A percentile compares a stretch with the other conserved stretches of the same genome.
Conservation (phyloP, 1,140 invertebrate species). For the Achroia grisella region DNA sequence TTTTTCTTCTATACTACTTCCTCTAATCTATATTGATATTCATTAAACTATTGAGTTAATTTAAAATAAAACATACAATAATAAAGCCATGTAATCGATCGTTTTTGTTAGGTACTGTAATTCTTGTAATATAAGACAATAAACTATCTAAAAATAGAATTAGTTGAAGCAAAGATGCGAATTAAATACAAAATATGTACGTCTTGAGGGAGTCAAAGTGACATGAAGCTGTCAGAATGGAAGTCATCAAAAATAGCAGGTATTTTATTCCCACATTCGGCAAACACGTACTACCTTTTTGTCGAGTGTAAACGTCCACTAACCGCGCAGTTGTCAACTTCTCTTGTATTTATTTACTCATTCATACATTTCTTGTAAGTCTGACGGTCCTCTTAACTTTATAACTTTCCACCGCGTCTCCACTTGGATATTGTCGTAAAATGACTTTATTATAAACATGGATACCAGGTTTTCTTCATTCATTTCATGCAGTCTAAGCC, state of each 20-base stretch:
- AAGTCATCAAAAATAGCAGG: constrained; percentile 27
- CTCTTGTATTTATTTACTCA: constrained; percentile 34
- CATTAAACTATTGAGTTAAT: too few relatives aligned
- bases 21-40: too few relatives aligned
- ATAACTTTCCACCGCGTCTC: constrained; percentile 10
- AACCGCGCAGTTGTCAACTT: constrained; percentile 30
- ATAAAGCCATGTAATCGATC: too few relatives aligned
- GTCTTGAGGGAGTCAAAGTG: constrained; percentile 1
- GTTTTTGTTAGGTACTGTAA: too few relatives aligned
- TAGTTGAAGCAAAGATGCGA: too few relatives aligned
- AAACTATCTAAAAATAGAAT: too few relatives aligned
- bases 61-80: too few relatives aligned
- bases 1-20: too few relatives aligned
- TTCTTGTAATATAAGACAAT: too few relatives aligned
- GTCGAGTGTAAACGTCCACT: constrained; percentile 28
- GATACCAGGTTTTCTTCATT: constrained; percentile 1
- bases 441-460: constrained; percentile 16
- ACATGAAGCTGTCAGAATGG: constrained; percentile 15
- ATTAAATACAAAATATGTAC: too few relatives aligned
- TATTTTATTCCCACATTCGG: constrained; percentile 33
- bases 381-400: constrained; percentile 17
- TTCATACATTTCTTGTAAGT: constrained; percentile 32
- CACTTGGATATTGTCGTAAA: constrained; percentile 9
- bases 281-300: constrained; percentile 27
- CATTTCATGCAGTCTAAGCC: not conserved